Evolutionary conservation across 2,113 vertebrate genomes (phyloP).

Genomic region (Scolopax mira): DNA sequence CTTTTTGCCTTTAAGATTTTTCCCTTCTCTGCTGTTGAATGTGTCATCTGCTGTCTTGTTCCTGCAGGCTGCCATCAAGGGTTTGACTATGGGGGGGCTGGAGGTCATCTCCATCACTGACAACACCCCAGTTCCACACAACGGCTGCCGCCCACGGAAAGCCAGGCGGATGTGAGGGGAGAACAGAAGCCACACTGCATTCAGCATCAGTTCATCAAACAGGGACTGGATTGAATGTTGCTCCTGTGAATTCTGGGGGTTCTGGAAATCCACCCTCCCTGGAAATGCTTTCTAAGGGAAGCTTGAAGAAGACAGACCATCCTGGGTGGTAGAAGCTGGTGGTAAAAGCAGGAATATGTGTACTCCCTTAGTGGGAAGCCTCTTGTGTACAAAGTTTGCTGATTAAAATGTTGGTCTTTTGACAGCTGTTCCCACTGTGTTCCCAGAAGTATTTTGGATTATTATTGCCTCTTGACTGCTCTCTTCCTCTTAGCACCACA

Average conservation of each 20-base stretch:
- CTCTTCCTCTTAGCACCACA: not conserved
- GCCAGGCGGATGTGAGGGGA: slow-evolving; percentile 80
- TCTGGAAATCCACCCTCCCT: not conserved
- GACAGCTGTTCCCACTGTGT: not conserved
- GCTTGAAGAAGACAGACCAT: not conserved
- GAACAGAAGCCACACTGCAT: not conserved
- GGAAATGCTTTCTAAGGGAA: not conserved
- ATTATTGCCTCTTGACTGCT: not conserved
- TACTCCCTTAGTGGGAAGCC: slow-evolving; percentile 2
- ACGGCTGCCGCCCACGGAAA: slow-evolving; percentile 93
- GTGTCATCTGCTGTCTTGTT: not conserved
- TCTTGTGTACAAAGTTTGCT: slow-evolving; percentile 11
- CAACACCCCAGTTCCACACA: slow-evolving; percentile 93
- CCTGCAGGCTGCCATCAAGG: slow-evolving; percentile 91
- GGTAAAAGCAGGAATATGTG: not conserved
- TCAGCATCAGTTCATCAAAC: not conserved
- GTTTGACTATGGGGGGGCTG: slow-evolving; percentile 90
- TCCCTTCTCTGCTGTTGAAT: not conserved
- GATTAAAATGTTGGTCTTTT: slow-evolving; percentile 58
- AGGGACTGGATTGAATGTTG: not conserved
- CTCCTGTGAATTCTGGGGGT: not conserved
- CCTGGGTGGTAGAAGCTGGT: not conserved
- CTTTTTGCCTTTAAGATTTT: not conserved
- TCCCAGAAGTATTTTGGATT: slow-evolving; percentile 4
- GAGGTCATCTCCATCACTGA: slow-evolving; percentile 95